Evolutionary conservation across 2,888 invertebrate species (phyloP), one percentile per base, ranked within the genome.

Genomic region (Stratiomys singularior): DNA sequence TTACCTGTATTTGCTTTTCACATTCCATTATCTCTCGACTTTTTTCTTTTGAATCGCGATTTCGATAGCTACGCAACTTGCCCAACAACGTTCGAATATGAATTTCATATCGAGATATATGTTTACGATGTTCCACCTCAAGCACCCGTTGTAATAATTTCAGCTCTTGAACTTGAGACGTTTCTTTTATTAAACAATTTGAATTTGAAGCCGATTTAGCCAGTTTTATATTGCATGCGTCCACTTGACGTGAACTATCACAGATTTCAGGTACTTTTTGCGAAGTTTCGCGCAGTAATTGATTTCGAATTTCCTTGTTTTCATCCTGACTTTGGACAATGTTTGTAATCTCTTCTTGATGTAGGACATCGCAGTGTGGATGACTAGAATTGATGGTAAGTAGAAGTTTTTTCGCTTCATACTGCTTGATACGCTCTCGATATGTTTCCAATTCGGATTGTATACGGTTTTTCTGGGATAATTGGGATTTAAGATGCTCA

Each of bases 71-170:
- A 76, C 82, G 83, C 1, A 83, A 72, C 79, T 82, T 83, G 1
- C 76, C 77, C 11, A 83, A 66, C 13, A 84, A 72, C 7, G 83
- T 81, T 37, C 82, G 81, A 58, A 83, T 83, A 72, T 84, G 83
- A 21, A 82, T 25, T 74, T 84, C 82, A 79, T 84, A 84, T 66
- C 84, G 82, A 47, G 79, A 77, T 80, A 83, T 83, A 79, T 83
- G 83, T 46, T 83, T 82, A 21, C 80, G 81, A 77, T 83, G 82
- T 79, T 84, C 84, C 0, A 79, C 79, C 77, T 83, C 83, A 1
- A 84, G 77, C 11, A 84, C 84, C 74, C 83, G 83, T 5, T 83
- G 81, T 30, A 84, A 78, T 30, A 84, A 81, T 44, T 82, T 80
- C 46, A 82, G 77, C 47, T 82, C 81, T 69, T 80, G 80, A 30